Evolutionary conservation across 2,888 invertebrate species (phyloP), one percentile per base, ranked within the genome.

Genomic region (Polietes domitor): DNA sequence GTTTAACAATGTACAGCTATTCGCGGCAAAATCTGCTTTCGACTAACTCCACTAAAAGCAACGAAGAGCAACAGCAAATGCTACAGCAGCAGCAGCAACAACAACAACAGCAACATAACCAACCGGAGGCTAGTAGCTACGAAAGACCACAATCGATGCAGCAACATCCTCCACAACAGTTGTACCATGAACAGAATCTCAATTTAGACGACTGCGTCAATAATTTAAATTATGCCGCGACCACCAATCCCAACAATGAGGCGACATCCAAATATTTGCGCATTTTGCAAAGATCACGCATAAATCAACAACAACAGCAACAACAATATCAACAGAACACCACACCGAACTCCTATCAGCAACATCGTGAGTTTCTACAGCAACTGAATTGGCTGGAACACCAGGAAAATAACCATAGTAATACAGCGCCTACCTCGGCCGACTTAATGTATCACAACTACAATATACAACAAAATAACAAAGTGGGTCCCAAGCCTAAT

Each of bases 11-110:
- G 61, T 37, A 84, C 93, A 97, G 97, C 91, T 97, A 97, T 92
- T 97, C 97, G 47, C 95, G 97, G 74, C 97, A 97, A 93, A 97
- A 97, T 92, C 94, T 97, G 80, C 94, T 97, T 63, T 96, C 96
- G 53, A 95, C 95, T 76, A 94, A 94, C 89, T 90, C 90, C 0
- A 90, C 90, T 86, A 97, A 97, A 92, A 95, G 95, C 88, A 96
- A 95, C 89, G 96, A 96, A 87, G 95, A 94, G 88, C 92, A 95
- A 41, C 92, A 95, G 28, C 86, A 94, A 72, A 82, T 85, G 17
- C 83, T 81, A 32, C 86, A 85, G 53, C 85, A 86, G 53, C 88
- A 89, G 89, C 94, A 86, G 53, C 88, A 89, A 89, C 94, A 94
- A 88, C 32, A 37, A 37, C 37, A 37, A 37, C 37, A 37, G 37